Evolutionary conservation across 2,888 invertebrate genomes (phyloP).

Genomic region (Nephrotoma flavescens): DNA sequence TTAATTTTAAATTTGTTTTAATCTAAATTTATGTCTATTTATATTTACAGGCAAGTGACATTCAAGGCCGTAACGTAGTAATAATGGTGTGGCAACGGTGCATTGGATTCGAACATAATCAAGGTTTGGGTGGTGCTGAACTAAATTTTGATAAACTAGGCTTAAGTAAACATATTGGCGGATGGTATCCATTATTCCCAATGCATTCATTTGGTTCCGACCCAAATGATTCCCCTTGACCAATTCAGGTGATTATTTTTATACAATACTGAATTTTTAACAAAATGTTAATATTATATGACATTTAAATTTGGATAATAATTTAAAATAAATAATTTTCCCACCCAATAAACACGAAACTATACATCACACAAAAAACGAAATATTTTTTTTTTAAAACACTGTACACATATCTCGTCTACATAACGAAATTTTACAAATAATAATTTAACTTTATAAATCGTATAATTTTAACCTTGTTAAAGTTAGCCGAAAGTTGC

Average conservation of each 20-base stretch:
- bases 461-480: background rate
- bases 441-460: background rate
- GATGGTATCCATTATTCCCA: slow-evolving; percentile 87
- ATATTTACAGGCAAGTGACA: slow-evolving; percentile 45
- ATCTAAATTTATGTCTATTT: background rate
- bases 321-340: slow-evolving; percentile 4
- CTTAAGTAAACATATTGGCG: slow-evolving; percentile 63
- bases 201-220: slow-evolving; percentile 64
- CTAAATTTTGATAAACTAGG: slow-evolving; percentile 69
- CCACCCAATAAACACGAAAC: background rate
- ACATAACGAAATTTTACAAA: background rate
- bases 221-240: slow-evolving; percentile 34
- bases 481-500: too few relatives aligned
- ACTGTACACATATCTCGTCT: background rate
- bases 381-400: background rate
- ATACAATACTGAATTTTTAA: slow-evolving; percentile 8
- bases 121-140: slow-evolving; percentile 68
- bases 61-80: slow-evolving; percentile 64
- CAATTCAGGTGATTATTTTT: slow-evolving; percentile 19
- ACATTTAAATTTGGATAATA: background rate
- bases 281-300: background rate
- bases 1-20: too few relatives aligned
- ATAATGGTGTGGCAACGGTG: slow-evolving; percentile 90
- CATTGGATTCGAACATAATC: slow-evolving; percentile 75
- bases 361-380: background rate